Evolutionary conservation across 2,888 invertebrate species (phyloP).

Genomic region (Suillia variegata): DNA sequence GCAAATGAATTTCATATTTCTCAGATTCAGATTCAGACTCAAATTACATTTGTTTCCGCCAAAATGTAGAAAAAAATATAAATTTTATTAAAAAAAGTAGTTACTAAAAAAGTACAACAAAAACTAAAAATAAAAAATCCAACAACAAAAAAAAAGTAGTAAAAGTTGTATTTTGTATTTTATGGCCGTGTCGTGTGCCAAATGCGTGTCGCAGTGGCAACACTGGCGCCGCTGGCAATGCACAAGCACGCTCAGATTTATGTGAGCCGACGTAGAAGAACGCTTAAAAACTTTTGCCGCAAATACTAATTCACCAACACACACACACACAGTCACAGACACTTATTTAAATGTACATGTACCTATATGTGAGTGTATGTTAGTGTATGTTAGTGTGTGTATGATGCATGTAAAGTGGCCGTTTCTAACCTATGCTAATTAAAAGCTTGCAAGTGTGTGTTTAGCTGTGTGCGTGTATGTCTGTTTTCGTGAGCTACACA

Average conservation of each 20-base stretch:
- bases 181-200: background rate
- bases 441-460: background rate
- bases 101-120: too few species aligned
- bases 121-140: background rate
- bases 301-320: conserved; percentile 17
- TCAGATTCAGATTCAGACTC: too few species aligned
- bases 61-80: too few species aligned
- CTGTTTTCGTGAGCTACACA: too few species aligned
- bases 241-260: too few species aligned
- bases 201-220: background rate
- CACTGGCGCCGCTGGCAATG: too few species aligned
- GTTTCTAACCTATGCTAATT: background rate
- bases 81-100: too few species aligned
- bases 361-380: too few species aligned
- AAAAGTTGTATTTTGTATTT: background rate
- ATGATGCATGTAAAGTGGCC: background rate
- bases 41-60: background rate
- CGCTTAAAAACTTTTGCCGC: too few species aligned
- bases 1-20: background rate
- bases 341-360: background rate
- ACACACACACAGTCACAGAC: conserved; percentile 17
- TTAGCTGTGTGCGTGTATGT: background rate
- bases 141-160: background rate
- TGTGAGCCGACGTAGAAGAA: too few species aligned
- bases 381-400: too few species aligned